Evolutionary conservation across 2,888 invertebrate genomes (phyloP).

Genomic region (Zelleria hepariella): DNA sequence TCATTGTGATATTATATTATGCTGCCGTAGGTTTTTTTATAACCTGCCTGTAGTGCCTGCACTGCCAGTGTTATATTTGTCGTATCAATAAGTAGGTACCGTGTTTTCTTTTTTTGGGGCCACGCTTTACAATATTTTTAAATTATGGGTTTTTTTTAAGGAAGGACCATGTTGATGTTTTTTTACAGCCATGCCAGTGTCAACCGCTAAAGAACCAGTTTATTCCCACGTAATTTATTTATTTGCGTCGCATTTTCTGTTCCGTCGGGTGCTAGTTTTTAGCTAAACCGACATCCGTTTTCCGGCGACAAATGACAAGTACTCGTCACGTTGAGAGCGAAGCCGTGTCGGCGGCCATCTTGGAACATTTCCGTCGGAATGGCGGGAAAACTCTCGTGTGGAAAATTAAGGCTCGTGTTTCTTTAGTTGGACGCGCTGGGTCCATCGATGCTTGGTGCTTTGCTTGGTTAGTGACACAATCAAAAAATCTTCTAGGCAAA

Average conservation of each 20-base stretch:
- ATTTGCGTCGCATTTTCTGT: not conserved
- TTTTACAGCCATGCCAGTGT: not conserved
- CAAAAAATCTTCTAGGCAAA: not conserved
- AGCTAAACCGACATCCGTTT: not conserved
- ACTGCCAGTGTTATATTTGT: no score
- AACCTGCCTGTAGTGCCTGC: no score
- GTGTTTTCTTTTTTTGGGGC: no score
- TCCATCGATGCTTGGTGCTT: not conserved
- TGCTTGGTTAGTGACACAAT: not conserved
- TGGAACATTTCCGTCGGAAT: slow-evolving; percentile 24
- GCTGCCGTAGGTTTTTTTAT: no score
- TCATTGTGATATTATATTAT: no score
- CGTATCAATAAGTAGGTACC: no score
- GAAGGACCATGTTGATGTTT: not conserved
- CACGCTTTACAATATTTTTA: no score
- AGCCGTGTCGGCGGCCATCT: slow-evolving; percentile 27
- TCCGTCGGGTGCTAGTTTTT: not conserved
- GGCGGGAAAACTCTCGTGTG: not conserved
- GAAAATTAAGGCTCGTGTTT: not conserved
- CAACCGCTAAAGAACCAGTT: no score
- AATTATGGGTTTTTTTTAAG: not conserved
- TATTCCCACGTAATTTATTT: not conserved
- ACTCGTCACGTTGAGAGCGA: slow-evolving; percentile 23
- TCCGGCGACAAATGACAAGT: slow-evolving; percentile 1
- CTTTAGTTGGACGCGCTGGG: not conserved